A percentile compares a stretch with the other conserved stretches of the same genome.
These are phyloP conservation scores for Pogoniulus pusillus DNA, from an alignment of 2,797 vertebrate species.

Conservation along the genomic window DNA sequence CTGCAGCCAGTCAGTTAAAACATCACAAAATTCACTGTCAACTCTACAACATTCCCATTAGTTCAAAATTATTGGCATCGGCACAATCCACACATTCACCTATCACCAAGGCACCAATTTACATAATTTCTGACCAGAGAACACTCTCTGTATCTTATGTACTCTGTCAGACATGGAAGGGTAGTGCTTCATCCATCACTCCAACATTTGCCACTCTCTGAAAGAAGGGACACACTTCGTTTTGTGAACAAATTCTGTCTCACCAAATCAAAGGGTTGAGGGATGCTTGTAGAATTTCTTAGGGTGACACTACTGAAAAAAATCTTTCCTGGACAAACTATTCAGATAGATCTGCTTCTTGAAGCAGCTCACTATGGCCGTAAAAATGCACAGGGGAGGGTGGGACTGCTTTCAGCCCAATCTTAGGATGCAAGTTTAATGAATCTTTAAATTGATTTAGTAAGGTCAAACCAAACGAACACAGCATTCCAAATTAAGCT, in stretches of 20 bases:
- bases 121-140: background rate
- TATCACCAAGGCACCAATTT: background rate
- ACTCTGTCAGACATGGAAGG: background rate
- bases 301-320: background rate
- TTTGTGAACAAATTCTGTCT: background rate
- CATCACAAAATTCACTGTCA: background rate
- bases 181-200: background rate
- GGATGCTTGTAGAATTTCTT: background rate
- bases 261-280: background rate
- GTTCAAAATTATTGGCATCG: background rate
- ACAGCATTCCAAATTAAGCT: background rate
- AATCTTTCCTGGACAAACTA: background rate
- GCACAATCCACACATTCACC: background rate
- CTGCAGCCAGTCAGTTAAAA: background rate
- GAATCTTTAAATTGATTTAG: background rate
- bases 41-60: background rate
- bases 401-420: background rate
- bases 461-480: background rate
- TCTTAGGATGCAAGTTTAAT: background rate
- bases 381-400: background rate
- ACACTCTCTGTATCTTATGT: background rate
- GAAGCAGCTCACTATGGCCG: background rate
- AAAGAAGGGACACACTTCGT: background rate
- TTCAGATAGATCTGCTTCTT: background rate
- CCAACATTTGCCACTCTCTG: background rate